Conservation (phyloP, 2,113 vertebrate genomes). For the Eubucco bourcierii region DNA sequence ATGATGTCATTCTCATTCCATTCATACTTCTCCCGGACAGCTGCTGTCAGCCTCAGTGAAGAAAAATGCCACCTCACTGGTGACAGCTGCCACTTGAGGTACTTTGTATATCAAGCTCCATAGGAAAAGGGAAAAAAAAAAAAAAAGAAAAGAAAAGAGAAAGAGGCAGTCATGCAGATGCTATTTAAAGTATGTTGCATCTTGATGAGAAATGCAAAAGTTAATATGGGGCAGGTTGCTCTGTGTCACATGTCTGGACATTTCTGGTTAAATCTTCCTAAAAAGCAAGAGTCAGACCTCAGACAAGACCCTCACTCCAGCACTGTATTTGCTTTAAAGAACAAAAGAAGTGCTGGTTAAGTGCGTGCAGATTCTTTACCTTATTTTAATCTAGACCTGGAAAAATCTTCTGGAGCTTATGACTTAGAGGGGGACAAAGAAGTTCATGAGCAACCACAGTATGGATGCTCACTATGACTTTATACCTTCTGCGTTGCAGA, state of each 20-base stretch:
- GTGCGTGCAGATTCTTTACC: neutral
- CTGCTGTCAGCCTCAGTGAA: conserved; percentile 91
- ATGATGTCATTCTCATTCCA: conserved; percentile 94
- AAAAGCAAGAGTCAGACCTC: neutral
- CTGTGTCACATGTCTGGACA: conserved; percentile 15
- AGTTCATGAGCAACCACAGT: neutral
- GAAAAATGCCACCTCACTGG: conserved; percentile 89
- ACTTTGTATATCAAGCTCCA: conserved; percentile 83
- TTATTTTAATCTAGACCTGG: neutral
- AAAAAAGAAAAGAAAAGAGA: conserved; percentile 39
- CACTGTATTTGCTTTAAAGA: neutral
- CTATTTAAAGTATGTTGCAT: conserved; percentile 82
- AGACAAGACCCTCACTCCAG: neutral
- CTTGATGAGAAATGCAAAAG: conserved; percentile 72
- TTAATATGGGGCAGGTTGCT: conserved; percentile 38
- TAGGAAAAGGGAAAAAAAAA: conserved; percentile 55
- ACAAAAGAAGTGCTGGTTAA: neutral
- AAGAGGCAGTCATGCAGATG: conserved; percentile 82
- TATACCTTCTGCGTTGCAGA: neutral
- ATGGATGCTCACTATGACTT: neutral
- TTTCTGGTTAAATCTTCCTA: neutral
- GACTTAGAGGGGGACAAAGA: neutral
- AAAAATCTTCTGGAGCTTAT: neutral
- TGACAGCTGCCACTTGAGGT: conserved; percentile 93
- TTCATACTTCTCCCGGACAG: conserved; percentile 91